phyloP scores from a whole-genome alignment of 2,797 vertebrate species.

The Sebastes matsubarae region DNA sequence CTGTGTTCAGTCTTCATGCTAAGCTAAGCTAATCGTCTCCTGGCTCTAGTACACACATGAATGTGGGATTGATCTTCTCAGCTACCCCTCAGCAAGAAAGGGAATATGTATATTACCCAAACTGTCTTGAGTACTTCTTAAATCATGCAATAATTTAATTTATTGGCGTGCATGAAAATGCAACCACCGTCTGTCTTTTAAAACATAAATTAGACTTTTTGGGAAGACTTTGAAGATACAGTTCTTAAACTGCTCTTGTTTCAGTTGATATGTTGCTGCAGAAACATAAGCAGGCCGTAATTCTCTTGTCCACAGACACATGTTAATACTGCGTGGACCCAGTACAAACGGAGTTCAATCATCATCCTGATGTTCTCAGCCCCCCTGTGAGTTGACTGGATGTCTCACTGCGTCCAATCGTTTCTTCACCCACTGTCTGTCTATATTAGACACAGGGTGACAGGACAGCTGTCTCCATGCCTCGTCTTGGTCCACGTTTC shows the following conservation, averaged over 20 bases:
- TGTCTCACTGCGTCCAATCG: constrained; percentile 70
- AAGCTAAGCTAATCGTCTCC: neutral
- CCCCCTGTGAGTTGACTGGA: constrained; percentile 37
- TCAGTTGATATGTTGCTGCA: constrained; percentile 48
- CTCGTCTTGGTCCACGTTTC: constrained; percentile 31
- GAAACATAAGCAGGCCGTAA: constrained; percentile 60
- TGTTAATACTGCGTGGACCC: constrained; percentile 20
- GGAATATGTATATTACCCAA: neutral
- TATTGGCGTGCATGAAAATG: neutral
- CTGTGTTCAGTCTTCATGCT: neutral
- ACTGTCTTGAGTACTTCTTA: neutral
- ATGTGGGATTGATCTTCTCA: neutral
- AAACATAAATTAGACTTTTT: constrained; percentile 31
- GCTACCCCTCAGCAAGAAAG: neutral
- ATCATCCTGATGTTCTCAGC: constrained; percentile 34
- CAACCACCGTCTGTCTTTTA: neutral
- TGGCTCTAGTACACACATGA: neutral
- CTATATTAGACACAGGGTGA: constrained; percentile 69
- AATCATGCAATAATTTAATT: constrained; percentile 3
- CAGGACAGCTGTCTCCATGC: constrained; percentile 60
- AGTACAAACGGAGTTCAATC: constrained; percentile 59
- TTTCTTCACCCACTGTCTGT: constrained; percentile 73
- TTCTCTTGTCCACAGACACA: constrained; percentile 41
- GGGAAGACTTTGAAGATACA: constrained; percentile 31
- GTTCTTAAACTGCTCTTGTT: constrained; percentile 22